These are phyloP conservation scores for Cricetomys ansorgei DNA, from an alignment of 2,113 vertebrate genomes.

Conservation along the genomic window DNA sequence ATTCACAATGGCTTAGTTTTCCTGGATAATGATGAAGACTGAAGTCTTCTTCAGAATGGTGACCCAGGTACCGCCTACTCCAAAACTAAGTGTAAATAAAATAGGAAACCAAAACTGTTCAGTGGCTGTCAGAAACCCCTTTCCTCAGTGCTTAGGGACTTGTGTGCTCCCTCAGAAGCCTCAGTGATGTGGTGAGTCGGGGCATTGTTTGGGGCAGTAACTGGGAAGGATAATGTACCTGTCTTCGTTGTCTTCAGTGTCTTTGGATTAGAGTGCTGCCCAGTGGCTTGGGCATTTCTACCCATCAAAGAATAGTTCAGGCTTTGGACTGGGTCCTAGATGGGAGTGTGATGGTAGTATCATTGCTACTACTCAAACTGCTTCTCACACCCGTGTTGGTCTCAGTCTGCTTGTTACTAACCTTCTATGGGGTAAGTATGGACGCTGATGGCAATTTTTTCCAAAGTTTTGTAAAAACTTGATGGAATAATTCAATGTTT, in stretches of 20 bases:
- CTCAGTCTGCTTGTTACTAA: background rate
- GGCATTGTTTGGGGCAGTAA: background rate
- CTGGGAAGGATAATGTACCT: background rate
- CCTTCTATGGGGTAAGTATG: background rate
- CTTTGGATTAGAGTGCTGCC: background rate
- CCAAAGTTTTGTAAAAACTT: slow-evolving; percentile 11
- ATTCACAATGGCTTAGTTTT: slow-evolving; percentile 17
- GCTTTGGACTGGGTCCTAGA: background rate
- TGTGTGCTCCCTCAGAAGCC: background rate
- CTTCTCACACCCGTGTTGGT: background rate
- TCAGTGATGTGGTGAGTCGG: background rate
- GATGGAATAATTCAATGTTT: background rate
- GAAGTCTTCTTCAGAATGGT: background rate
- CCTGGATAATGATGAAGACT: background rate
- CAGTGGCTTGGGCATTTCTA: background rate
- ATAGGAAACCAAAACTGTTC: background rate
- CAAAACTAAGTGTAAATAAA: background rate
- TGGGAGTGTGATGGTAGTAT: background rate
- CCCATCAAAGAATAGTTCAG: background rate
- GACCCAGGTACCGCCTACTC: background rate
- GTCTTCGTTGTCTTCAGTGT: background rate
- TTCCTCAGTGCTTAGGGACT: background rate
- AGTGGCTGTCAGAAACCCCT: background rate
- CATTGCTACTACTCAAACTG: background rate
- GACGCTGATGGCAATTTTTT: background rate